Evolutionary conservation across 2,113 vertebrate genomes (phyloP), one percentile per base, ranked within the genome.

Genomic region (Polyodon spathula): DNA sequence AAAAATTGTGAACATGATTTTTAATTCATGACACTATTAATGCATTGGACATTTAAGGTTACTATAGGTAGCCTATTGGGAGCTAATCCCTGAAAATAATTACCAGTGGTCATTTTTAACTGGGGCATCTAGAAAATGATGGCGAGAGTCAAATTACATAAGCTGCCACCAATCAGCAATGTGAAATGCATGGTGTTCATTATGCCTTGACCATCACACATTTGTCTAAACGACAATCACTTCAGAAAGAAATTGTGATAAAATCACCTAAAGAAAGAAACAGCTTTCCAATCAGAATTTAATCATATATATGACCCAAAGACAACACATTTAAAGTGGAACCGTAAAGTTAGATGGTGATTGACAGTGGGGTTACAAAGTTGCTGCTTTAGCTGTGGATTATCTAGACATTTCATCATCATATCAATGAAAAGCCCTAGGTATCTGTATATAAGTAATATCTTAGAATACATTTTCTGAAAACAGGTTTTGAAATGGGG

Each of bases 331-430:
- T 62, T 57, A 15, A 53, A 56, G 52, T 43, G 15, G 52, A 57
- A 43, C 43, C n/a, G 8, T 17, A 60, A 37, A 60, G 60, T 62
- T 60, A 44, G n/a, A 9, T 10, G 37, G 57, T 66, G 63, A 66
- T 42, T 63, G 68, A 57, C 56, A 67, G 57, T 58, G 63, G 62
- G 65, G 59, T 62, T 57, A 56, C 53, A 59, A 56, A 53, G 60
- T 38, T 44, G 11, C 38, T 9, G 53, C 63, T 67, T 46, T 42
- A 46, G 46, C 43, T 17, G 37, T 41, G 40, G 57, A 65, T 59
- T 56, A 42, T 43, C 14, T 61, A 48, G 41, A 37, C 46, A 43
- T 55, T 51, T 43, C 52, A 55, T 55, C 50, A 46, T 16, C 38
- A 54, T 51, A 57, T 60, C 64, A 51, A 40, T 56, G 51, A 54